phyloP scores from a whole-genome alignment of 1,140 invertebrate genomes.

The Drosophila orosa region DNA sequence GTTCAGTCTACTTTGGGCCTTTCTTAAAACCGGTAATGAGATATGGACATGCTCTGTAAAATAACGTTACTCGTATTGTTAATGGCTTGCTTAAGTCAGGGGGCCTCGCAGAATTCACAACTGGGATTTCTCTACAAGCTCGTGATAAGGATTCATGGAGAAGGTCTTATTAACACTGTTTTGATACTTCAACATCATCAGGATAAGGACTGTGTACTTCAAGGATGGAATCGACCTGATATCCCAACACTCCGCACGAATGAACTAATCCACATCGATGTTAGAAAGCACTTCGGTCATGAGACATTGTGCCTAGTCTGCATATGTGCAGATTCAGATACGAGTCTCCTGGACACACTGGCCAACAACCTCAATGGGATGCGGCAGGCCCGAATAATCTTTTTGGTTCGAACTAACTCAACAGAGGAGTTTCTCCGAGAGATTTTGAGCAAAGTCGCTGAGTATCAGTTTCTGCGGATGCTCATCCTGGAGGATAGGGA shows the following conservation, averaged over 20 bases:
- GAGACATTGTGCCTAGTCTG: constrained; percentile 19
- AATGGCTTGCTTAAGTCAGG: neutral
- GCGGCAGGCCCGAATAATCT: constrained; percentile 3
- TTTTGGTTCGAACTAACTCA: neutral
- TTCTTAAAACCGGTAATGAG: neutral
- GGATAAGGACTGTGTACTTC: constrained; percentile 1
- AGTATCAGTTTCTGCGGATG: constrained; percentile 19
- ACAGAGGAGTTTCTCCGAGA: neutral
- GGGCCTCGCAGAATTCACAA: neutral
- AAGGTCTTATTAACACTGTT: neutral
- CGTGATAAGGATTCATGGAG: neutral
- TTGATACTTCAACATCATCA: constrained; percentile 1
- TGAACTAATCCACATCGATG: neutral
- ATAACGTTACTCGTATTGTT: neutral
- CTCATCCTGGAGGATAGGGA: constrained; percentile 12
- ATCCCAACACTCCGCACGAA: constrained; percentile 13
- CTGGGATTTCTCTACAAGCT: neutral
- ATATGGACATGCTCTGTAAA: neutral
- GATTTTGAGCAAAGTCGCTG: neutral
- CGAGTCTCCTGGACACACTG: constrained; percentile 6
- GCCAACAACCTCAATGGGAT: constrained; percentile 10
- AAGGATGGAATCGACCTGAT: neutral
- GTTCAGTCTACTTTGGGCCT: neutral
- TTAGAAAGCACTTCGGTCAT: constrained; percentile 7
- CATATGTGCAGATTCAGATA: neutral